Conservation (phyloP, 2,888 invertebrate genomes). For the Bombyx huttoni region DNA sequence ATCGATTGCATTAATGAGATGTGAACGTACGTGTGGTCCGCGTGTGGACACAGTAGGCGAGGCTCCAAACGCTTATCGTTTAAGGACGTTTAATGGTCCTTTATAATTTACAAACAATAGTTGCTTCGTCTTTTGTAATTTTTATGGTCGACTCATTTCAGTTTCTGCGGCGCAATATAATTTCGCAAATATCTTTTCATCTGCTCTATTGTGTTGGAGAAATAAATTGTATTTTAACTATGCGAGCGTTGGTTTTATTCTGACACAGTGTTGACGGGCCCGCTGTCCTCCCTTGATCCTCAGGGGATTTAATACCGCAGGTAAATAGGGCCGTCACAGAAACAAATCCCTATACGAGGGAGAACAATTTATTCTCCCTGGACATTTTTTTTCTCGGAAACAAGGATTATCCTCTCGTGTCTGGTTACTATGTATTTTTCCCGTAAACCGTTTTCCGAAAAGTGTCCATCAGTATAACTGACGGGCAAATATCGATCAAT, state of each 20-base stretch:
- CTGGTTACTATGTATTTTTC: background rate
- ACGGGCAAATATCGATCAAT: slow-evolving; percentile 1
- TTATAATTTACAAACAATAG: slow-evolving; percentile 59
- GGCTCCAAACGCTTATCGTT: slow-evolving; percentile 49
- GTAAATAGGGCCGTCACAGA: slow-evolving; percentile 28
- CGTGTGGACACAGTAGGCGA: slow-evolving; percentile 37
- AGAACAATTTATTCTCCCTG: slow-evolving; percentile 1
- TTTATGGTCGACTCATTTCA: slow-evolving; percentile 28
- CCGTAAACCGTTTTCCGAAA: background rate
- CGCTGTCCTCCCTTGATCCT: slow-evolving; percentile 23
- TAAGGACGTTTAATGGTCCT: slow-evolving; percentile 44
- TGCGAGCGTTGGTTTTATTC: slow-evolving; percentile 16
- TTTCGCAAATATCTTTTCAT: slow-evolving; percentile 14
- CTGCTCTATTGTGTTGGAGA: slow-evolving; percentile 11
- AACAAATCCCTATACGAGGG: slow-evolving; percentile 13
- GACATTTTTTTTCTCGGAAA: background rate
- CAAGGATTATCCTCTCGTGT: background rate
- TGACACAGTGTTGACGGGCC: slow-evolving; percentile 26
- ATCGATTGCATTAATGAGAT: slow-evolving; percentile 70
- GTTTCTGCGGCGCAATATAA: slow-evolving; percentile 19
- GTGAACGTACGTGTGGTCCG: slow-evolving; percentile 64
- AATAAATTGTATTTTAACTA: slow-evolving; percentile 18
- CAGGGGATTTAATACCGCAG: slow-evolving; percentile 26
- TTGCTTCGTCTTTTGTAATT: slow-evolving; percentile 30
- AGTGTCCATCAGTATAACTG: slow-evolving; percentile 1